Percentiles rank a stretch among this genome's conserved stretches.
Evolutionary conservation across 53 echinoderm and acorn worm genomes (phyloP).

Genomic region (Pentamera pediparva): DNA sequence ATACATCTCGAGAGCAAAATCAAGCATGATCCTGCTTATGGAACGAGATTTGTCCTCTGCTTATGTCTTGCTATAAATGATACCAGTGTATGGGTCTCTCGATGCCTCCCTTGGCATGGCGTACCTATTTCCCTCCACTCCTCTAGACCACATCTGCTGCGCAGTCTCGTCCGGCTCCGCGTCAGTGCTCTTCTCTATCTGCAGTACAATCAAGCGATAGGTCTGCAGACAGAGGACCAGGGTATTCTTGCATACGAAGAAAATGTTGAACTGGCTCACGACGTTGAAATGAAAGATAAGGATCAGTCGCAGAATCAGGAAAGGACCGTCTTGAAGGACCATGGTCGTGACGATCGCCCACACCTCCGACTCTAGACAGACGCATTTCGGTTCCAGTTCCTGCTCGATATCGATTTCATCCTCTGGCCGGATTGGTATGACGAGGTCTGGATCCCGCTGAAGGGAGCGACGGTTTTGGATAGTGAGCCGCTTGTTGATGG

Average conservation of each 20-base stretch:
- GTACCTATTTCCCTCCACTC: background rate
- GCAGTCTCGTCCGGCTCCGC: slow-evolving; percentile 11
- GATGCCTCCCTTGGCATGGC: slow-evolving; percentile 7
- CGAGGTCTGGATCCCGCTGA: slow-evolving; percentile 16
- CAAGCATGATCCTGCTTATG: too few relatives aligned
- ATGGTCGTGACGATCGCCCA: slow-evolving; percentile 76
- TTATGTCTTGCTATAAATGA: background rate
- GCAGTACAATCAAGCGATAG: slow-evolving; percentile 67
- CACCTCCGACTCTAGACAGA: slow-evolving; percentile 78
- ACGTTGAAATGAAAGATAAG: slow-evolving; percentile 60
- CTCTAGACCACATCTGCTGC: slow-evolving; percentile 25
- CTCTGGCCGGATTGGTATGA: slow-evolving; percentile 68
- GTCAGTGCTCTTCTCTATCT: slow-evolving; percentile 39
- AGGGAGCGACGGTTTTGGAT: slow-evolving; percentile 3
- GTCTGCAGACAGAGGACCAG: slow-evolving; percentile 68
- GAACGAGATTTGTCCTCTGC: too few relatives aligned
- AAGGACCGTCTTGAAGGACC: slow-evolving; percentile 77
- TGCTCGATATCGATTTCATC: slow-evolving; percentile 56
- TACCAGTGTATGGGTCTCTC: slow-evolving; percentile 14
- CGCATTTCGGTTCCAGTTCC: slow-evolving; percentile 50
- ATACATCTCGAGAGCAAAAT: too few relatives aligned
- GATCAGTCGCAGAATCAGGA: slow-evolving; percentile 74
- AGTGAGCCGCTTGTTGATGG: background rate
- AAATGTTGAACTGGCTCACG: slow-evolving; percentile 69
- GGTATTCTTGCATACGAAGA: slow-evolving; percentile 82